A percentile compares a stretch with the other conserved stretches of the same genome.
phyloP scores from a whole-genome alignment of 2,113 vertebrate genomes.

The Kryptolebias marmoratus region DNA sequence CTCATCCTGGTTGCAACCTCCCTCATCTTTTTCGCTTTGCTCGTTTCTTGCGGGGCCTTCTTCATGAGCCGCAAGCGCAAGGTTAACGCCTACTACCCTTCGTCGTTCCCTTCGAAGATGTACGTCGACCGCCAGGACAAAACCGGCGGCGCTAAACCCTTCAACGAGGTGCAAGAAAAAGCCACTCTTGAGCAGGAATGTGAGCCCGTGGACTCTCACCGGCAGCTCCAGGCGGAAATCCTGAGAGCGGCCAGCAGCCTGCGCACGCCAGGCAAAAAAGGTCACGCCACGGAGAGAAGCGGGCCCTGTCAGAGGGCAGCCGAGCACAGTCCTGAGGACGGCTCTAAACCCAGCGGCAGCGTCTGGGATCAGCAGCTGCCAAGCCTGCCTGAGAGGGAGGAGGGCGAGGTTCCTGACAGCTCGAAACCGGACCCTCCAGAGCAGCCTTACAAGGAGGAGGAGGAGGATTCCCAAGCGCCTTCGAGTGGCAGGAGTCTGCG shows the following conservation, averaged over 20 bases:
- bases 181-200: slow-evolving; percentile 24
- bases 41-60: slow-evolving; percentile 84
- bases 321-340: slow-evolving; percentile 35
- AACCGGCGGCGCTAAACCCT: slow-evolving; percentile 79
- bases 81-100: slow-evolving; percentile 90
- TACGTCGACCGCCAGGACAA: slow-evolving; percentile 91
- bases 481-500: slow-evolving; percentile 31
- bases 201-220: slow-evolving; percentile 80
- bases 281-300: slow-evolving; percentile 25
- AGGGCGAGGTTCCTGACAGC: slow-evolving; percentile 16
- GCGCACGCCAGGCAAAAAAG: slow-evolving; percentile 77
- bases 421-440: slow-evolving; percentile 34
- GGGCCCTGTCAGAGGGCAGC: slow-evolving; percentile 30
- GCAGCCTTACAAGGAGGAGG: slow-evolving; percentile 6
- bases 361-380: slow-evolving; percentile 53
- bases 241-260: slow-evolving; percentile 87
- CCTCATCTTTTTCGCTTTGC: slow-evolving; percentile 81
- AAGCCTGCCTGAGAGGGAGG: slow-evolving; percentile 36
- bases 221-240: slow-evolving; percentile 90
- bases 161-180: slow-evolving; percentile 86
- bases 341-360: slow-evolving; percentile 25
- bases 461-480: slow-evolving; percentile 47
- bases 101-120: slow-evolving; percentile 90
- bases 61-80: slow-evolving; percentile 86
- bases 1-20: slow-evolving; percentile 84